These are phyloP conservation scores for Criorhina ranunculi DNA, from an alignment of 2,888 invertebrate genomes.

Conservation along the genomic window DNA sequence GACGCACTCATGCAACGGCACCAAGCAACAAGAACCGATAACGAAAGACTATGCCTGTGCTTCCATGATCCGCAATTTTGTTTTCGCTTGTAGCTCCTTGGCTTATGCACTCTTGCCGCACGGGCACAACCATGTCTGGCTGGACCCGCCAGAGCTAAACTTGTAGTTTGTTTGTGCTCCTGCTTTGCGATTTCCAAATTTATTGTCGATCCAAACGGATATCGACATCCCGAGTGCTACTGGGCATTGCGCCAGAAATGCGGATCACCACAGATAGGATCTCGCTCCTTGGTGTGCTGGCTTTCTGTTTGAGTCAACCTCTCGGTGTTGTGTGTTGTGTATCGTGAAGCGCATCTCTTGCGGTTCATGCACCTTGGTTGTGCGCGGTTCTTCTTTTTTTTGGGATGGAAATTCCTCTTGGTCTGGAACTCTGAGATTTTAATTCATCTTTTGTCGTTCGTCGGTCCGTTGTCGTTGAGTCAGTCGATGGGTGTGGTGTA, in stretches of 20 bases:
- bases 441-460: constrained; percentile 66
- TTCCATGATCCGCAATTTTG: constrained; percentile 71
- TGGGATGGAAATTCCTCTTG: constrained; percentile 35
- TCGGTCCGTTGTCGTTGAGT: background rate
- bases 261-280: constrained; percentile 73
- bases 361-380: constrained; percentile 69
- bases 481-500: constrained; percentile 69
- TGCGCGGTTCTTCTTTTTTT: constrained; percentile 25
- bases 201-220: constrained; percentile 80
- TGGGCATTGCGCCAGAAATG: constrained; percentile 78
- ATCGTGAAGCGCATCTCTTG: constrained; percentile 69
- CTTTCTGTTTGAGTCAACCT: constrained; percentile 20
- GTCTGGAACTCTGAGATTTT: constrained; percentile 61
- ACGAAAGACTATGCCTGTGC: constrained; percentile 45
- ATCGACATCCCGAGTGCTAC: constrained; percentile 80
- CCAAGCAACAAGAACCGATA: constrained; percentile 41
- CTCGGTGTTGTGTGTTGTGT: constrained; percentile 46
- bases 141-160: constrained; percentile 21
- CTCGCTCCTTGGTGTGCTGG: constrained; percentile 10
- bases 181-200: constrained; percentile 79
- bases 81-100: constrained; percentile 69
- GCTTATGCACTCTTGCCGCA: constrained; percentile 42
- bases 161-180: constrained; percentile 74
- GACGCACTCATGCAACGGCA: constrained; percentile 40
- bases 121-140: constrained; percentile 50